Conservation (phyloP, 2,113 vertebrate species). For the Phalacrocorax aristotelis region DNA sequence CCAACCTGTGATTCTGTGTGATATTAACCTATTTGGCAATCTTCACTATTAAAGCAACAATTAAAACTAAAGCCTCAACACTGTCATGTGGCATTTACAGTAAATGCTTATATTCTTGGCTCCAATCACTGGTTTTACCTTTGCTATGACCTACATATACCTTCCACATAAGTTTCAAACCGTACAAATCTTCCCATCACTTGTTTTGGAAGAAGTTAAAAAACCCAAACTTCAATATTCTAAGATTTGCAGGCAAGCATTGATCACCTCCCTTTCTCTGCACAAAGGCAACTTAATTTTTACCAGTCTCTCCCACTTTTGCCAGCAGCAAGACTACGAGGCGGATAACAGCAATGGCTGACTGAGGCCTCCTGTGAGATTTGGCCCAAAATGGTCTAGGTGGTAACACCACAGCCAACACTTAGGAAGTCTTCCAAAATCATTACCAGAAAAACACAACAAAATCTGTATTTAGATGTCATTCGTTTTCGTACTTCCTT, state of each 20-base stretch:
- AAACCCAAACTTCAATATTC: background rate
- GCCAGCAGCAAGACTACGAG: fast-evolving
- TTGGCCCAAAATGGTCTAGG: background rate
- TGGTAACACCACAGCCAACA: background rate
- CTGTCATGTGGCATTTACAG: background rate
- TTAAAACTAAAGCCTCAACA: background rate
- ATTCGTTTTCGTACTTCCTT: constrained; percentile 14
- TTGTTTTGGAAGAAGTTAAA: background rate
- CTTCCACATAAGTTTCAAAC: fast-evolving
- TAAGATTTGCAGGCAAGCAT: background rate
- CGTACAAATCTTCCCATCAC: background rate
- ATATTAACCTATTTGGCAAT: background rate
- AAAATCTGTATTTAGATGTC: background rate
- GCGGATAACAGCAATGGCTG: fast-evolving
- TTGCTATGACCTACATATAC: fast-evolving
- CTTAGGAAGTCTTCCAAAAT: background rate
- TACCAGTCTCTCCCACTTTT: background rate
- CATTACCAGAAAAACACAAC: background rate
- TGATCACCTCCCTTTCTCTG: background rate
- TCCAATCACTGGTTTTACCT: background rate
- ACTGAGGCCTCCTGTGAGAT: background rate
- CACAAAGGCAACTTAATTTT: background rate
- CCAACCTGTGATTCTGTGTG: no score
- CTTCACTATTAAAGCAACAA: background rate
- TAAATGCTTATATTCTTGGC: background rate